These are phyloP conservation scores for Callosobruchus maculatus DNA, from an alignment of 2,888 invertebrate species.

Conservation along the genomic window DNA sequence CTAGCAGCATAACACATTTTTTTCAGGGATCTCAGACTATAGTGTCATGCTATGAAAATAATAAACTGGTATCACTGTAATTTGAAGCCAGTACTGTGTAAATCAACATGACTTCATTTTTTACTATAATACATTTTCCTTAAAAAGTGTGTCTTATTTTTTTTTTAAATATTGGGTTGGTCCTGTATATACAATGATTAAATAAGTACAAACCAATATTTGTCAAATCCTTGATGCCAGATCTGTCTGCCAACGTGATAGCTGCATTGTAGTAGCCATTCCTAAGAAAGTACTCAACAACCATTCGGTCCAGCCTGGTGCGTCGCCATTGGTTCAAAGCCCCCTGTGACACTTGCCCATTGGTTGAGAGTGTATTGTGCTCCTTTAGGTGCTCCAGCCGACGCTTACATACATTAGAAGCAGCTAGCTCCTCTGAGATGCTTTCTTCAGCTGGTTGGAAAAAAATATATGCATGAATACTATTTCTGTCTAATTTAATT, in stretches of 20 bases:
- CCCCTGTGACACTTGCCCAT: constrained; percentile 49
- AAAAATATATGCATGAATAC: background rate
- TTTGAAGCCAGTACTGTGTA: too few relatives aligned
- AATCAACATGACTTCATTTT: too few relatives aligned
- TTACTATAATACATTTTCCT: too few relatives aligned
- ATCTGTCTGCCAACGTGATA: constrained; percentile 76
- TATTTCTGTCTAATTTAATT: too few relatives aligned
- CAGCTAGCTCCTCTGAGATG: constrained; percentile 85
- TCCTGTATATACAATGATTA: background rate
- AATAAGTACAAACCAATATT: constrained; percentile 70
- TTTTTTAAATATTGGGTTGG: too few relatives aligned
- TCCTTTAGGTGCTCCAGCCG: constrained; percentile 90
- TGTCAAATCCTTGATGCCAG: constrained; percentile 79
- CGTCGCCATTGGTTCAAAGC: constrained; percentile 76
- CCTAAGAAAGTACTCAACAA: constrained; percentile 93
- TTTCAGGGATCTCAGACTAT: too few relatives aligned
- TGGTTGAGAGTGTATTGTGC: constrained; percentile 50
- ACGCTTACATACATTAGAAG: constrained; percentile 86
- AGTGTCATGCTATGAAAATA: too few relatives aligned
- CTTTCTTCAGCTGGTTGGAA: constrained; percentile 73
- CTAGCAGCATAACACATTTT: too few relatives aligned
- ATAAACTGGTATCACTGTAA: too few relatives aligned
- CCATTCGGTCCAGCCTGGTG: constrained; percentile 88
- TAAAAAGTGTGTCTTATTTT: too few relatives aligned
- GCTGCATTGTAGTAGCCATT: constrained; percentile 96